Evolutionary conservation across 2,797 vertebrate species (phyloP), one percentile per base, ranked within the genome.

Genomic region (Pangasius larnaudii): DNA sequence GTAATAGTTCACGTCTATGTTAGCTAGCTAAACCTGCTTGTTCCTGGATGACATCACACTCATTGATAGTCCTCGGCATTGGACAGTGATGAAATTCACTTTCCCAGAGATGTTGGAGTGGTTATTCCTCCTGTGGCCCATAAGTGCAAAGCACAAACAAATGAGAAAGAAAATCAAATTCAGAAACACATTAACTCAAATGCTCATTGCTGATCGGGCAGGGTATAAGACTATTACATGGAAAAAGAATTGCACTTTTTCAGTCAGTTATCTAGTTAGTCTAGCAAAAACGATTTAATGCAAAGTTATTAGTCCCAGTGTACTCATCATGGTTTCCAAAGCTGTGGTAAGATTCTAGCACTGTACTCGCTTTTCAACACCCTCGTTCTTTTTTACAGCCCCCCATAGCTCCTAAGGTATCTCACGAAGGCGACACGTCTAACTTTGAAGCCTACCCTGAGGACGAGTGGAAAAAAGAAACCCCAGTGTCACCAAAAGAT

Each of bases 371-470:
- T 63, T 30, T 36, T 56, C 67, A 42, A 19, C 27, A 49, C 51
- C 33, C 30, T 71, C 24, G 0, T 24, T 65, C 27, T 46, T 63
- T 67, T 39, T 89, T 74, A 7, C 92, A 99, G 98, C 98, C 98
- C 77, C 98, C 98, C 39, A 98, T 99, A n/a, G 92, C 98, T 74
- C 98, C 98, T 0, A 99, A 98, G 91, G 95, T 99, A 1, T 96
- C 97, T 36, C 96, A 97, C 0, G 98, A 99, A 13, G 98, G 98
- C 0, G 98, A 99, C 93, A 98, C 97, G 0, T 99, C 98, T 14
- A 99, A 99, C 96, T 99, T 99, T 49, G 98, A 99, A 58, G 95
- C 97, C 1, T 99, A 99, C 89, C 97, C 98, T 0, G 98, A 99
- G 85, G 97, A 96, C 1, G 97, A 99, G 87, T 99, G 98, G 98